Percentiles rank a stretch among this genome's conserved stretches.
Conservation (phyloP, 2,797 vertebrate species). For the Falco columbarius region DNA sequence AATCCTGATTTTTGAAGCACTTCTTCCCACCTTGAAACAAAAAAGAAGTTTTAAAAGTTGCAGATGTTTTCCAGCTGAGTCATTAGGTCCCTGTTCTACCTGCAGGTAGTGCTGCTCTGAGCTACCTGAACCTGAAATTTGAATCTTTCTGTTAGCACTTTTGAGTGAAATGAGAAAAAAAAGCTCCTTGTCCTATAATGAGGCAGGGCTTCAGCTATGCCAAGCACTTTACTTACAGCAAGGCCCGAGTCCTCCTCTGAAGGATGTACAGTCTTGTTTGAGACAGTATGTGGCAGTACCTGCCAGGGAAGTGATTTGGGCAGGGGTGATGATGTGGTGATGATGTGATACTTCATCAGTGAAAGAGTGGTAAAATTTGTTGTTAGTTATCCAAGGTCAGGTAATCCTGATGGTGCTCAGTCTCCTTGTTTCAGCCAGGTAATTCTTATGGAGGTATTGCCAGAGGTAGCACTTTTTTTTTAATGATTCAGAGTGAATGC, state of each 20-base stretch:
- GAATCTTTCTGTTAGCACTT: not conserved
- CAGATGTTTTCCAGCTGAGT: not conserved
- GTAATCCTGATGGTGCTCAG: not conserved
- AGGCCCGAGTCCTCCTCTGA: not conserved
- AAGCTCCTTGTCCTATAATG: fast-evolving
- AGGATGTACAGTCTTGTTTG: not conserved
- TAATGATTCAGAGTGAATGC: not conserved
- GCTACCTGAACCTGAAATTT: not conserved
- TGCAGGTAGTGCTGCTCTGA: not conserved
- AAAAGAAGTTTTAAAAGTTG: not conserved
- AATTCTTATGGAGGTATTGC: not conserved
- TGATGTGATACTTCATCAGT: not conserved
- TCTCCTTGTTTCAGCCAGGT: not conserved
- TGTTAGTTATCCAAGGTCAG: not conserved
- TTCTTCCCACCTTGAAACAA: not conserved
- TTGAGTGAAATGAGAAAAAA: not conserved
- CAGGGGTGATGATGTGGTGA: not conserved
- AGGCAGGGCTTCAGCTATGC: not conserved
- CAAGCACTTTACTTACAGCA: not conserved
- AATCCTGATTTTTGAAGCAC: not conserved
- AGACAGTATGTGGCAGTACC: not conserved
- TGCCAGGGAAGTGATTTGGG: not conserved
- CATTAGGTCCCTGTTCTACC: not conserved
- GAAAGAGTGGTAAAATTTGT: not conserved
- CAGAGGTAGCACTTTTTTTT: not conserved